Percentiles rank a stretch among this genome's conserved stretches.
Evolutionary conservation across 1,140 invertebrate species (phyloP).

Genomic region (Polyergus mexicanus): DNA sequence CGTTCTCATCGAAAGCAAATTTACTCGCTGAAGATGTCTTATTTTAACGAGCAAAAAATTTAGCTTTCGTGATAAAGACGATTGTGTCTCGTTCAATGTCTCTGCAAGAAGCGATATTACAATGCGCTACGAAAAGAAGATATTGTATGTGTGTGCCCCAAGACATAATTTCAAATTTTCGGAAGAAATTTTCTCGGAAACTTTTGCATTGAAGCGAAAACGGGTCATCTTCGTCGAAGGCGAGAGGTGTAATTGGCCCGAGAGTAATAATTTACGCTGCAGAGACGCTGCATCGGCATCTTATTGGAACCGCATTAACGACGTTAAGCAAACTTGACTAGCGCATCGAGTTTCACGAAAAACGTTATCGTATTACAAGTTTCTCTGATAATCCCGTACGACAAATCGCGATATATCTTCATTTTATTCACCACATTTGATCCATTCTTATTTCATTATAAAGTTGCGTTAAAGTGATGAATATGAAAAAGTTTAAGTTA

Average conservation of each 20-base stretch:
- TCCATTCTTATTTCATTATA: neutral
- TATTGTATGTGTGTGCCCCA: neutral
- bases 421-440: neutral
- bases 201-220: constrained; percentile 31
- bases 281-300: constrained; percentile 41
- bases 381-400: neutral
- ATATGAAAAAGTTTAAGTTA: neutral
- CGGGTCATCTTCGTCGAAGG: constrained; percentile 11
- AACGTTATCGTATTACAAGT: constrained; percentile 11
- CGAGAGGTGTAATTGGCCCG: constrained; percentile 51
- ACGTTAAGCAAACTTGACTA: constrained; percentile 23
- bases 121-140: neutral
- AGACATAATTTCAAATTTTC: constrained; percentile 22
- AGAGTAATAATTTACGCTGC: constrained; percentile 52
- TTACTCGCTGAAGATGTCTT: neutral
- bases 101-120: neutral
- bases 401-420: neutral
- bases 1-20: neutral
- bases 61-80: neutral
- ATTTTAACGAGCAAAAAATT: neutral
- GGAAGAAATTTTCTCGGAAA: constrained; percentile 16
- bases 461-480: neutral
- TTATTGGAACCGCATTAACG: constrained; percentile 53
- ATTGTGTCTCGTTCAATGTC: neutral
- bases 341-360: neutral